A percentile compares a stretch with the other conserved stretches of the same genome.
phyloP scores from a whole-genome alignment of 1,140 invertebrate species.

The Bombus pascuorum region DNA sequence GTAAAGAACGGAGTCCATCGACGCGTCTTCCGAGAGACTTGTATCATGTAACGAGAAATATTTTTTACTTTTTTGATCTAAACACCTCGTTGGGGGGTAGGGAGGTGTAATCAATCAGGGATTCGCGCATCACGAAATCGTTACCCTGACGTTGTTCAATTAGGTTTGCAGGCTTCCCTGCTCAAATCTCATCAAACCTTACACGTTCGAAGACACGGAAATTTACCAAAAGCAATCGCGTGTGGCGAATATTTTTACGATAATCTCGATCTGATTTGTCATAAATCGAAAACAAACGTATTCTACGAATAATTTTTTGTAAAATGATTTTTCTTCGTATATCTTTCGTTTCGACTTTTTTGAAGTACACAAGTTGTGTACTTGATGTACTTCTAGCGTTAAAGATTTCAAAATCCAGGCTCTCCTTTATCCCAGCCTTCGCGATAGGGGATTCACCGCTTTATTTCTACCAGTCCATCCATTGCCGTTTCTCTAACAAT shows the following conservation, averaged over 20 bases:
- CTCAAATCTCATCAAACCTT: background rate
- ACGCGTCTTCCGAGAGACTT: too few species aligned
- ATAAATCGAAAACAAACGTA: background rate
- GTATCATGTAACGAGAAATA: background rate
- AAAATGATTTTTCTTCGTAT: too few species aligned
- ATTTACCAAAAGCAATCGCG: background rate
- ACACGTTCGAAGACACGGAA: background rate
- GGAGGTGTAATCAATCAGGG: conserved; percentile 33
- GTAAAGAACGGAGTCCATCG: background rate
- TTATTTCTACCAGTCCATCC: background rate
- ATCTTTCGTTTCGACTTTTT: background rate
- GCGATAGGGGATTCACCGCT: background rate
- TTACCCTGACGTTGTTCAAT: conserved; percentile 54
- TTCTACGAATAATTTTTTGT: too few species aligned
- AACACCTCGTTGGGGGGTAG: background rate
- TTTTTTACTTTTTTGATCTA: background rate
- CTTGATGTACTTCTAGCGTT: too few species aligned
- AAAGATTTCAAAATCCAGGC: background rate
- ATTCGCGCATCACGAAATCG: conserved; percentile 9
- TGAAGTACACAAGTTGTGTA: background rate
- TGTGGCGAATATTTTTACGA: too few species aligned
- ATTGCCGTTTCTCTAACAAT: conserved; percentile 1
- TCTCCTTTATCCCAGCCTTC: background rate
- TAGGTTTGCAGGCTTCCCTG: conserved; percentile 29
- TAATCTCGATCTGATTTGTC: background rate